These are phyloP conservation scores for Artibeus lituratus DNA, from an alignment of 2,797 vertebrate species.

Conservation along the genomic window DNA sequence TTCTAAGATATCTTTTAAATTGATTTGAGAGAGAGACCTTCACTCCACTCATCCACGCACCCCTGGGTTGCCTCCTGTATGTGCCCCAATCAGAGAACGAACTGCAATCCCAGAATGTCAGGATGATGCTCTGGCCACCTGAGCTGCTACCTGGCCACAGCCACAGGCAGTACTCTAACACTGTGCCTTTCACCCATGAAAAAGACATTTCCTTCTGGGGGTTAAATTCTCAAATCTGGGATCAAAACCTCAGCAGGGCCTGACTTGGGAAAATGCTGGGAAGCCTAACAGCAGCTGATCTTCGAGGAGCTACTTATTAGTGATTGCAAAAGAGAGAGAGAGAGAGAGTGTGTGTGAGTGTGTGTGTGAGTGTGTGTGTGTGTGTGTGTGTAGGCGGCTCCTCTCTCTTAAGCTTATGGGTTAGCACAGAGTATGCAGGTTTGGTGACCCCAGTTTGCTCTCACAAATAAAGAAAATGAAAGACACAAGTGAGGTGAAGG, in stretches of 20 bases:
- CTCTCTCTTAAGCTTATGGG: not conserved
- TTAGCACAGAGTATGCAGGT: not conserved
- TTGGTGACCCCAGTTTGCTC: conserved; percentile 3
- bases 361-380: no score
- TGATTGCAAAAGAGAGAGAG: not conserved
- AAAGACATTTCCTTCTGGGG: not conserved
- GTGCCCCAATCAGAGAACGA: not conserved
- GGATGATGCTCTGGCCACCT: not conserved
- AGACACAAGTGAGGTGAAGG: not conserved
- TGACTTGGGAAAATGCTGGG: not conserved
- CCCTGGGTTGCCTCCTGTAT: not conserved
- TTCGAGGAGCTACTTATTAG: not conserved
- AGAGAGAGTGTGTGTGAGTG: no score
- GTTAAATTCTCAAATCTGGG: not conserved
- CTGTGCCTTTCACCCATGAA: not conserved
- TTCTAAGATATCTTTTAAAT: not conserved
- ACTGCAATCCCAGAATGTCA: not conserved
- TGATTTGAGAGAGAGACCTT: not conserved
- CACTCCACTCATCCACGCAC: not conserved
- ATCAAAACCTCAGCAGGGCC: not conserved
- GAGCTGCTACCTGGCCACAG: not conserved
- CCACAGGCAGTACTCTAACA: not conserved
- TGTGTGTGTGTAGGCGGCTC: not conserved
- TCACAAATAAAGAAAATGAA: not conserved
- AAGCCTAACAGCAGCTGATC: not conserved